Evolutionary conservation across 2,888 invertebrate species (phyloP).

Genomic region (Melinaea menophilus): DNA sequence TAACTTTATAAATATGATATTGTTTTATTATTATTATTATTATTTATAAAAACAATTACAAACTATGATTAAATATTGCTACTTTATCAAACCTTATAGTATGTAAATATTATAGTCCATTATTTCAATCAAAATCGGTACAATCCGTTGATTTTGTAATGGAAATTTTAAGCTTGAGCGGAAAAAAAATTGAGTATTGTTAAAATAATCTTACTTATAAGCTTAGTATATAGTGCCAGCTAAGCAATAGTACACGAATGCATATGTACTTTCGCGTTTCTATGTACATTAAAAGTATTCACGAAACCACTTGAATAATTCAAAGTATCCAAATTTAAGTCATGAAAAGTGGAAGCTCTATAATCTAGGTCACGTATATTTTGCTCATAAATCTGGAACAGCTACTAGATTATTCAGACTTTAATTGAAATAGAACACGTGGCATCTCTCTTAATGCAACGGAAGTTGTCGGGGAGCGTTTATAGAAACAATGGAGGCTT

Average conservation of each 20-base stretch:
- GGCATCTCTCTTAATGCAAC: conserved; percentile 39
- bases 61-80: too few species aligned
- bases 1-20: not conserved
- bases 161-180: too few species aligned
- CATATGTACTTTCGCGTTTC: not conserved
- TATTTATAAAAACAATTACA: too few species aligned
- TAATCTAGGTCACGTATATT: conserved; percentile 30
- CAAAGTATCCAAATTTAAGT: conserved; percentile 13
- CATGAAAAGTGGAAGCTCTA: conserved; percentile 23
- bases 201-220: too few species aligned
- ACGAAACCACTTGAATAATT: conserved; percentile 3
- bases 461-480: conserved; percentile 43
- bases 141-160: too few species aligned
- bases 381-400: conserved; percentile 33
- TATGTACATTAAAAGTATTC: not conserved
- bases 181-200: too few species aligned
- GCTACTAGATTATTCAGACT: conserved; percentile 34
- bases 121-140: too few species aligned
- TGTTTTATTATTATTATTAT: not conserved
- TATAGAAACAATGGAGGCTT: conserved; percentile 46
- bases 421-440: conserved; percentile 32
- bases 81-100: too few species aligned
- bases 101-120: too few species aligned
- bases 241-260: too few species aligned
- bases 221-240: too few species aligned